Evolutionary conservation across 92 coral and sea anemone genomes (phyloP).

Genomic region (Epizoanthus stellaris): DNA sequence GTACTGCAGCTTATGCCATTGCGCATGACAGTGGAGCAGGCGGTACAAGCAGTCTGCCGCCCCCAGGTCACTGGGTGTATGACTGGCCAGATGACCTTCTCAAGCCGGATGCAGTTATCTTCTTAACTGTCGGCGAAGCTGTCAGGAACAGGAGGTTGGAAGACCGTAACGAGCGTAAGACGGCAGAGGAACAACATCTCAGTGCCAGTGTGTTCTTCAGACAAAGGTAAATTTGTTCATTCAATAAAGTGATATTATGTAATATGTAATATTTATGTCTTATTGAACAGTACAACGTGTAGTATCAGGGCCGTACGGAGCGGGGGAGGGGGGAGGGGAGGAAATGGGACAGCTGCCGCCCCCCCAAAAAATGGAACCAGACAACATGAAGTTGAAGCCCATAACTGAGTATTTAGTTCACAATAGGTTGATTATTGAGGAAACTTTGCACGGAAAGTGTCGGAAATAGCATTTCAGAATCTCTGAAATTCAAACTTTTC

Average conservation of each 20-base stretch:
- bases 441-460: too few relatives aligned
- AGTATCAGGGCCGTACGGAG: too few relatives aligned
- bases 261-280: too few relatives aligned
- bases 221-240: slow-evolving; percentile 36
- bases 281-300: too few relatives aligned
- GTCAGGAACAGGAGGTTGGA: slow-evolving; percentile 17
- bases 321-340: too few relatives aligned
- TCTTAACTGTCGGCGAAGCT: slow-evolving; percentile 23
- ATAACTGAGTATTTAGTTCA: too few relatives aligned
- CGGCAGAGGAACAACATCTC: slow-evolving; percentile 23
- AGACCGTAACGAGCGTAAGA: slow-evolving; percentile 8
- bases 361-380: too few relatives aligned
- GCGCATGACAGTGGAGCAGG: slow-evolving; percentile 46
- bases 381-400: too few relatives aligned
- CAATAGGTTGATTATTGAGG: too few relatives aligned
- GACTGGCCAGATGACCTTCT: slow-evolving; percentile 53
- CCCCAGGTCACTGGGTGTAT: slow-evolving; percentile 40
- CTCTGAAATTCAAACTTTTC: too few relatives aligned
- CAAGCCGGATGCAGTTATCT: slow-evolving; percentile 38
- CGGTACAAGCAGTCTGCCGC: slow-evolving; percentile 27
- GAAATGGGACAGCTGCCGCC: too few relatives aligned
- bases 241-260: background rate
- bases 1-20: slow-evolving; percentile 57
- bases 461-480: too few relatives aligned
- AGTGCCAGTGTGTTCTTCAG: slow-evolving; percentile 16